Evolutionary conservation across 2,888 invertebrate species (phyloP).

Genomic region (Thymelicus lineola): DNA sequence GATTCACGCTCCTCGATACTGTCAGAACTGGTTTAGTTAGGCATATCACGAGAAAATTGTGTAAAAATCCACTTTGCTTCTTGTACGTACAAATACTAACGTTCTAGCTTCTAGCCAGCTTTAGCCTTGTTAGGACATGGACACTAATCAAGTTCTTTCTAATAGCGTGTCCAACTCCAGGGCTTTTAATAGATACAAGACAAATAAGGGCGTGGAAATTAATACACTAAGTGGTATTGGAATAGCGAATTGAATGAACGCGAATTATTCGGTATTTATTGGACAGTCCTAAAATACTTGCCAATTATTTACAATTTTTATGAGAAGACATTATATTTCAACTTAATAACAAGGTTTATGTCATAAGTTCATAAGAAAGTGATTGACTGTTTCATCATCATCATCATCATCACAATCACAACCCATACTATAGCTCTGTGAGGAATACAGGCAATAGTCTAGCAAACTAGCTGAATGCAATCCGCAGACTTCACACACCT

Average conservation of each 20-base stretch:
- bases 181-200: background rate
- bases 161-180: background rate
- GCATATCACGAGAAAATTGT: conserved; percentile 24
- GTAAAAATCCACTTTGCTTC: conserved; percentile 26
- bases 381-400: no score
- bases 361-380: no score
- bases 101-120: conserved; percentile 11
- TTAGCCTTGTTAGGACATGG: conserved; percentile 11
- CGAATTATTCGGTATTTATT: background rate
- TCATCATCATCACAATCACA: no score
- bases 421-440: no score
- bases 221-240: background rate
- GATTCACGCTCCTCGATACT: conserved; percentile 50
- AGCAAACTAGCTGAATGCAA: no score
- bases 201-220: conserved; percentile 7
- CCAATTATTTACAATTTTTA: background rate
- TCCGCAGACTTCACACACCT: no score
- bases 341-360: no score
- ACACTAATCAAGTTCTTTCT: conserved; percentile 10
- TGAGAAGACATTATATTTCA: no score
- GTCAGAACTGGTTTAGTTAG: conserved; percentile 33
- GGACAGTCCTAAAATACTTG: background rate
- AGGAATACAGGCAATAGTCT: no score
- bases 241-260: background rate
- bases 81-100: conserved; percentile 15